Base-by-base conservation (phyloP, 2,797 vertebrate species). In the Emys orbicularis region DNA sequence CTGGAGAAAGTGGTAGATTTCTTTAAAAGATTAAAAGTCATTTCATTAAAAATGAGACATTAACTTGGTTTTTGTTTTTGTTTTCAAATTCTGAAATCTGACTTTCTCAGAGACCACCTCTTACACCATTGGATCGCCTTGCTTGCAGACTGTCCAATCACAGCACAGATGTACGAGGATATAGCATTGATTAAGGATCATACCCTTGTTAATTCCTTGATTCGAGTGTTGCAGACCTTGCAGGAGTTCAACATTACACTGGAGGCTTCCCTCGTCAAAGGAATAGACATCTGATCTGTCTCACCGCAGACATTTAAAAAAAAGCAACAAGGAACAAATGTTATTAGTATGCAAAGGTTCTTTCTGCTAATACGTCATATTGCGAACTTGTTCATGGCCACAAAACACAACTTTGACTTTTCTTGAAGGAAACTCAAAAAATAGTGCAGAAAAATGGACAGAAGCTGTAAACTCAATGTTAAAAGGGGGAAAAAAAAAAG, bases 161-260 rank as follows among this genome's bases (percentile, higher is more conserved):
- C 99, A 16, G 98, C 98, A 96, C 99, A 99, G 98, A 99, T 99
- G 99, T 99, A 99, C n/a, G 99, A 99, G 96, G 99, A 99, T 34
- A 91, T 95, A 11, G 99, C 99, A 4, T 98, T 99, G 95, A 99
- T 99, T 93, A 99, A 99, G 97, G 99, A 99, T 97, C 99, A 99
- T 88, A 99, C 99, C 0, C 98, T 99, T 95, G 99, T 99, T 93
- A 99, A 99, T 98, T 99, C 99, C 96, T 98, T 99, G 96, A 99
- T 99, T 97, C 98, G 99, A 94, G 99, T 99, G 89, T 98, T 99
- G 94, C 99, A 99, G 98, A 99, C 99, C 83, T 98, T 99, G 98
- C 99, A 99, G 97, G 99, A 99, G 96, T 99, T 99, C 98, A 99
- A 99, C 98, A 99, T 99, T 97, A 99, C 99, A 29, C 98, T 99